Base-by-base conservation (phyloP, 2,113 vertebrate species). In the Pyxicephalus adspersus region DNA sequence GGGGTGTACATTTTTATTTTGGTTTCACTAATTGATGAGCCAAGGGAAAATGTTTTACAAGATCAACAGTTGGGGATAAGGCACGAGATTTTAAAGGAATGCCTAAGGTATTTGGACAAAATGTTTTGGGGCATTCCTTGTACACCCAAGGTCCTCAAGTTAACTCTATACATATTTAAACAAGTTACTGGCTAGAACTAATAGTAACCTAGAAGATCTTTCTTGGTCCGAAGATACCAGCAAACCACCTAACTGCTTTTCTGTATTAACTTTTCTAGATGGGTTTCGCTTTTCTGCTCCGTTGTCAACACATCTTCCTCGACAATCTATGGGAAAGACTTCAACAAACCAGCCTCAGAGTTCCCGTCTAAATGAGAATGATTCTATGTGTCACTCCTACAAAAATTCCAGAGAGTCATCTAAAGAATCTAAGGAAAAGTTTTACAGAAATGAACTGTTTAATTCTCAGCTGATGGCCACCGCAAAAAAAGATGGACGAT, bases 221-320 rank as follows among this genome's bases (percentile, higher is more conserved):
- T 34, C 6, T 34, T 34, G 6, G 6, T n/a, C 3, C 6, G 31
- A 34, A 34, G 6, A 4, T 34, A 34, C 31, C 31, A 34, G 6
- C 38, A 38, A 38, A 45, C 38, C 38, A 45, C 38, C 15, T 15
- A 45, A 9, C 0, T 45, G 17, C 18, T 64, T 22, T 31, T 61
- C 8, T 57, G 7, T 52, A 64, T 5, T 64, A 80, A 89, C 85
- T 45, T 73, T 76, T 67, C 1, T 89, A 99, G 98, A 99, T 83
- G 95, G 96, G 4, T 98, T 96, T 92, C 98, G 95, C 89, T 91
- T 98, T 80, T 90, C 95, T 0, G 64, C 93, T 84, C 92, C 95
- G 15, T 92, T 94, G 28, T 87, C 94, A 0, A 15, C 92, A 80
- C 89, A 96, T 83, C 96, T 95, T 74, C 86, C 94, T 0, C 96